Evolutionary conservation across 2,797 vertebrate species (phyloP), one percentile per base, ranked within the genome.

Genomic region (Cossypha caffra): DNA sequence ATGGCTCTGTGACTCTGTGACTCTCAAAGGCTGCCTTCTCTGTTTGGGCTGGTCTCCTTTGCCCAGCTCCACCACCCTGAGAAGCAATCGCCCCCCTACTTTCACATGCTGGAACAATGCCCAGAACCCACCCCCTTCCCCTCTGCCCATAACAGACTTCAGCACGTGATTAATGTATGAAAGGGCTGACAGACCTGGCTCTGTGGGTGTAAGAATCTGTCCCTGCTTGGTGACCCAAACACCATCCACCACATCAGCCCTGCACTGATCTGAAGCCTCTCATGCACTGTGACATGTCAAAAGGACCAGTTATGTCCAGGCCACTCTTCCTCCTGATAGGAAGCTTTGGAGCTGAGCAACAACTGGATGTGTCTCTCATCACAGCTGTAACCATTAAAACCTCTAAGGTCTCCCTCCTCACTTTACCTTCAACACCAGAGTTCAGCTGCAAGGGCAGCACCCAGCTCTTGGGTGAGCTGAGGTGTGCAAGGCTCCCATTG

Each of bases 101-200:
- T 31, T 26, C 11, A 18, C 16, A 20, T 0, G 1, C n/a, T 63
- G 38, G 16, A 71, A 40, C 29, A 51, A 19, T 3, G 5, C 57
- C 69, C 73, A 35, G 59, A 59, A 3, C 31, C 35, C 71, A 45
- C 31, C 6, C 0, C 19, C 3, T 40, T 87, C 37, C 66, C 48
- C 57, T 74, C 45, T 62, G 61, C 26, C 75, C 17, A 0, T 43
- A 14, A 25, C 57, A 68, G 71, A 33, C 4, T 1, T 24, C 86
- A 78, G 14, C 4, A 8, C 4, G 2, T 28, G 88, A 74, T 83
- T 23, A 0, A 58, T 59, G 88, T 74, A 21, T 85, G 81, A 93
- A 76, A 83, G 84, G 31, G 73, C 81, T 95, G 95, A 68, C 91
- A 93, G 88, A 76, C 69, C 72, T 77, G 68, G 40, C 68, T 82